phyloP scores from a whole-genome alignment of 2,113 vertebrate species.

The Tragelaphus imberbis region DNA sequence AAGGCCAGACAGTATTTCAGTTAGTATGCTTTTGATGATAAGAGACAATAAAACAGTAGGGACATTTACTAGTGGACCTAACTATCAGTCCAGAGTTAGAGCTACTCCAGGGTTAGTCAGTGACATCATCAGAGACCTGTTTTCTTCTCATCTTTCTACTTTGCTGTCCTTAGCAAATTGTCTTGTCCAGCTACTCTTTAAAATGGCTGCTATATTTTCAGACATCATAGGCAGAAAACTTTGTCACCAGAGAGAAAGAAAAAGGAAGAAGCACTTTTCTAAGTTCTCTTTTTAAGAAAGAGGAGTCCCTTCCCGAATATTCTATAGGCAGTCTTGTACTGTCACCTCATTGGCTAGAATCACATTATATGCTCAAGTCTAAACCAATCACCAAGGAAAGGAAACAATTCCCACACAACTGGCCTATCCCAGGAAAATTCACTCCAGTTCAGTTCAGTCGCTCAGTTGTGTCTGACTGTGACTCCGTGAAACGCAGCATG shows the following conservation, averaged over 20 bases:
- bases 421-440: neutral
- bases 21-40: neutral
- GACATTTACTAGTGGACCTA: neutral
- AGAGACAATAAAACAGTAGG: neutral
- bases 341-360: neutral
- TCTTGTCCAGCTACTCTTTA: neutral
- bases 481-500: fast-evolving
- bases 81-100: neutral
- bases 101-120: neutral
- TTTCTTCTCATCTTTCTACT: neutral
- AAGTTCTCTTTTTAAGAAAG: neutral
- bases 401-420: neutral
- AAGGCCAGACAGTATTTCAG: neutral
- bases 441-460: neutral
- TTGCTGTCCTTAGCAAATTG: neutral
- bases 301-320: neutral
- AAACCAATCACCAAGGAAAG: neutral
- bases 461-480: neutral
- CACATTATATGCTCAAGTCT: neutral
- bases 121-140: neutral
- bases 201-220: neutral
- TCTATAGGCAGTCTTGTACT: neutral
- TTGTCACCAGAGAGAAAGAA: neutral
- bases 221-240: neutral
- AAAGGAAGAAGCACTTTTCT: neutral